These are phyloP conservation scores for Tolmerus cingulatus DNA, from an alignment of 2,888 invertebrate genomes.

Conservation along the genomic window DNA sequence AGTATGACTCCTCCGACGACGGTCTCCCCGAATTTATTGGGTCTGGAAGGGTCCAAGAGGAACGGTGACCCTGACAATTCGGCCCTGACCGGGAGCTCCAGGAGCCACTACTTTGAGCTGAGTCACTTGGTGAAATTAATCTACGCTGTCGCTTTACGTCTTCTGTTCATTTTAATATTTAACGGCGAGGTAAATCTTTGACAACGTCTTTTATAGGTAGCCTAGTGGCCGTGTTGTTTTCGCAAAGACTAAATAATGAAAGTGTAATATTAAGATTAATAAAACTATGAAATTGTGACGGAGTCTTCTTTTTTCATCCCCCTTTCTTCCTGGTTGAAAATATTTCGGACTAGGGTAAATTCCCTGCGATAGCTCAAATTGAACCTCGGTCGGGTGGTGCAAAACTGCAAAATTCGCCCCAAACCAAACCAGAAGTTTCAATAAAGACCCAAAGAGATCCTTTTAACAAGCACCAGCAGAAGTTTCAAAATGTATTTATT, in stretches of 20 bases:
- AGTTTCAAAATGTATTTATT: not conserved
- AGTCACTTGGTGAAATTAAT: constrained; percentile 28
- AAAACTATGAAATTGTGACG: constrained; percentile 18
- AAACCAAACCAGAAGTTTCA: not conserved
- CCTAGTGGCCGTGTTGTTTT: constrained; percentile 13
- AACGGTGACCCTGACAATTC: constrained; percentile 64
- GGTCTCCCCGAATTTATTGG: constrained; percentile 61
- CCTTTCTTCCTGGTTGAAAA: not conserved
- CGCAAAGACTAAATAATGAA: constrained; percentile 32
- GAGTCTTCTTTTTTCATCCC: not conserved
- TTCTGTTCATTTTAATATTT: constrained; percentile 29
- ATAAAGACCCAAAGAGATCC: not conserved
- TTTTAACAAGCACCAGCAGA: not conserved
- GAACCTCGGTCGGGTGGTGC: not conserved
- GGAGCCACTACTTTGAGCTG: not conserved
- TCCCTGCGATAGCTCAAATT: not conserved
- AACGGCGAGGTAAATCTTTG: constrained; percentile 15
- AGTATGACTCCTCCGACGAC: constrained; percentile 60
- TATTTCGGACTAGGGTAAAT: not conserved
- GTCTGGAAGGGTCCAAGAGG: constrained; percentile 61
- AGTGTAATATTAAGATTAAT: constrained; percentile 34
- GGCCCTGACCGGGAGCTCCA: constrained; percentile 58
- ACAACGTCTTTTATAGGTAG: constrained; percentile 32
- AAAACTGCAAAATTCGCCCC: not conserved
- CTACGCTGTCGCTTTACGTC: constrained; percentile 9